These are phyloP conservation scores for Chaetorhynchus papuensis DNA, from an alignment of 2,113 vertebrate genomes.

Conservation along the genomic window DNA sequence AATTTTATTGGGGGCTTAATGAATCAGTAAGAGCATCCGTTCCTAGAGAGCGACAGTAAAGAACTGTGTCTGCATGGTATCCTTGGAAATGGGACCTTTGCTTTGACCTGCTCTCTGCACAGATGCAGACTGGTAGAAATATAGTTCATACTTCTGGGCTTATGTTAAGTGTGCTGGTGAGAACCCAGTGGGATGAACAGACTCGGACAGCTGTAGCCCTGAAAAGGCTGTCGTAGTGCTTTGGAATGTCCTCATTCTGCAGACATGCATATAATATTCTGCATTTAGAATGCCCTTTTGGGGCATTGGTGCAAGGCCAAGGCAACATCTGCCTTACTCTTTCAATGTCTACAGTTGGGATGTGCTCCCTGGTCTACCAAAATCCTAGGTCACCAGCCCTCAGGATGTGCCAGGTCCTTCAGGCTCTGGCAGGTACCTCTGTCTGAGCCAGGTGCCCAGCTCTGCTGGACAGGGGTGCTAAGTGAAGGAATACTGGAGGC, in stretches of 20 bases:
- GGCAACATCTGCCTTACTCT: background rate
- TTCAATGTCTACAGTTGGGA: background rate
- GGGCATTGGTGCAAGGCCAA: background rate
- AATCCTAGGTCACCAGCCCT: background rate
- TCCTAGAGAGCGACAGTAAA: constrained; percentile 4
- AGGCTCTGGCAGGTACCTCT: background rate
- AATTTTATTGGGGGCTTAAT: constrained; percentile 53
- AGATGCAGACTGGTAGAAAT: background rate
- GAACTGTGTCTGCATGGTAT: background rate
- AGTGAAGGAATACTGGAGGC: background rate
- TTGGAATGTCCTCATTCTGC: background rate
- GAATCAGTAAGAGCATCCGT: background rate
- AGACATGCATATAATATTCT: background rate
- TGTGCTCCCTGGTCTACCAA: background rate
- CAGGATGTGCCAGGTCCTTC: background rate
- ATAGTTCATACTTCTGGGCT: background rate
- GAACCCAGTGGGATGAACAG: background rate
- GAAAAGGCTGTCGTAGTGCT: background rate
- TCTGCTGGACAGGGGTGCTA: background rate
- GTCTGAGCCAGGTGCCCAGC: background rate
- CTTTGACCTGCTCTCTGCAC: background rate
- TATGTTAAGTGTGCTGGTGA: background rate
- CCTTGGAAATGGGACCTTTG: constrained; percentile 28
- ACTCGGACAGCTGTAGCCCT: background rate
- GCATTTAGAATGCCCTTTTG: background rate